phyloP scores from a whole-genome alignment of 2,888 invertebrate genomes.

The Seira ritae region DNA sequence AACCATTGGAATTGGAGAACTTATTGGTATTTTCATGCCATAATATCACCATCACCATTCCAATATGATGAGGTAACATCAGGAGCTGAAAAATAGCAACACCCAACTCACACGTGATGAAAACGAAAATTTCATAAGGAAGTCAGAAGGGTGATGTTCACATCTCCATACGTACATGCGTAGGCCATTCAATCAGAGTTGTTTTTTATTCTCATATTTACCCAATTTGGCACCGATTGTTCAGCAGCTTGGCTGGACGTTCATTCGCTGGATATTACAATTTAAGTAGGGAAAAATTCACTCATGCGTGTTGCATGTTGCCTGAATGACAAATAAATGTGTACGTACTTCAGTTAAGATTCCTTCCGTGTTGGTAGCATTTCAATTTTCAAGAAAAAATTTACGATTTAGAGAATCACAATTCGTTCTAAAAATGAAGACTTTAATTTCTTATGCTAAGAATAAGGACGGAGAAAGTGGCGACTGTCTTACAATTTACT shows the following conservation, averaged over 20 bases:
- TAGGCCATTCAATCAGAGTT: background rate
- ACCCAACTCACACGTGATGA: constrained; percentile 37
- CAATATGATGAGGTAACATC: constrained; percentile 42
- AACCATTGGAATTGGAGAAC: background rate
- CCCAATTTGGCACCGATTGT: constrained; percentile 1
- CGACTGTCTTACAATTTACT: too few relatives aligned
- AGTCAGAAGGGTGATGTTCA: constrained; percentile 20
- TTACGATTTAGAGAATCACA: too few relatives aligned
- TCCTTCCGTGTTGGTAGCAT: too few relatives aligned
- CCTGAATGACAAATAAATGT: too few relatives aligned
- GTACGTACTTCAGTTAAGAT: too few relatives aligned
- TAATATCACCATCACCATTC: constrained; percentile 33
- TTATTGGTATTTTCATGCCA: constrained; percentile 26
- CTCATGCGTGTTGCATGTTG: too few relatives aligned
- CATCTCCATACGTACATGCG: too few relatives aligned
- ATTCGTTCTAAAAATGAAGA: too few relatives aligned
- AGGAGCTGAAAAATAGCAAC: constrained; percentile 35
- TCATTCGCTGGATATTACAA: background rate
- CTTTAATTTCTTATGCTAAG: too few relatives aligned
- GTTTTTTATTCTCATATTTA: constrained; percentile 12
- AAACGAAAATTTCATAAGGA: background rate
- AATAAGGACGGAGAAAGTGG: too few relatives aligned
- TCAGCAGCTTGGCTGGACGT: background rate
- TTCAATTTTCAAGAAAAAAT: too few relatives aligned
- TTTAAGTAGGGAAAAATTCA: background rate